phyloP scores from a whole-genome alignment of 1,140 invertebrate species.

The Onthophagus taurus region DNA sequence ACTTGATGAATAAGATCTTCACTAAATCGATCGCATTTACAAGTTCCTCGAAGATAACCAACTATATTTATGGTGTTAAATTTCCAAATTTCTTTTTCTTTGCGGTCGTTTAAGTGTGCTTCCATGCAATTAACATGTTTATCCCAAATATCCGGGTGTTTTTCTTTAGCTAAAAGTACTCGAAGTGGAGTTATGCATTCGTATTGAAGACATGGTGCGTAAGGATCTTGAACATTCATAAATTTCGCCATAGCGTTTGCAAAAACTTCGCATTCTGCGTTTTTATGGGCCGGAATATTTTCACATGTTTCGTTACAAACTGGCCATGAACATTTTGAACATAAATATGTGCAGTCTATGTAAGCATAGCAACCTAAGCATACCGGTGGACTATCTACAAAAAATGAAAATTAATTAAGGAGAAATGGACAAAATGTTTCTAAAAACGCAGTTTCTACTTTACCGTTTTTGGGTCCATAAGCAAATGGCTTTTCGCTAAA shows the following conservation, averaged over 20 bases:
- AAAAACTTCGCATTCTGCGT: slow-evolving; percentile 56
- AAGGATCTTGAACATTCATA: slow-evolving; percentile 49
- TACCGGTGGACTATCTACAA: slow-evolving; percentile 27
- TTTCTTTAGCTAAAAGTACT: slow-evolving; percentile 61
- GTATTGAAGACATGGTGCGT: slow-evolving; percentile 54
- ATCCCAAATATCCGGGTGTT: slow-evolving; percentile 58
- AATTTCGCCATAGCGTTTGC: slow-evolving; percentile 46
- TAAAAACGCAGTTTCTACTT: too few species aligned
- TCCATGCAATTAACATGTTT: slow-evolving; percentile 60
- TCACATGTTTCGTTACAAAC: slow-evolving; percentile 58
- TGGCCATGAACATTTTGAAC: slow-evolving; percentile 69
- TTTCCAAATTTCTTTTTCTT: slow-evolving; percentile 52
- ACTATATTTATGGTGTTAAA: slow-evolving; percentile 66
- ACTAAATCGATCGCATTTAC: slow-evolving; percentile 55
- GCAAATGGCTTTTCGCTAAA: slow-evolving; percentile 62
- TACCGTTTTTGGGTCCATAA: slow-evolving; percentile 62
- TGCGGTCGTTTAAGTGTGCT: slow-evolving; percentile 54
- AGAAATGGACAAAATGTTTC: too few species aligned
- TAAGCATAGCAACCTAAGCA: slow-evolving; percentile 65
- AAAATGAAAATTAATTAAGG: not conserved
- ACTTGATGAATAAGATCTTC: slow-evolving; percentile 63
- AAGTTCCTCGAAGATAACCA: slow-evolving; percentile 58
- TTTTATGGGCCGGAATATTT: slow-evolving; percentile 43
- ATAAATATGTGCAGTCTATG: slow-evolving; percentile 46
- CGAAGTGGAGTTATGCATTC: slow-evolving; percentile 72